Percentiles rank a stretch among this genome's conserved stretches.
phyloP scores from a whole-genome alignment of 2,888 invertebrate species.

The Heliconius cydno region DNA sequence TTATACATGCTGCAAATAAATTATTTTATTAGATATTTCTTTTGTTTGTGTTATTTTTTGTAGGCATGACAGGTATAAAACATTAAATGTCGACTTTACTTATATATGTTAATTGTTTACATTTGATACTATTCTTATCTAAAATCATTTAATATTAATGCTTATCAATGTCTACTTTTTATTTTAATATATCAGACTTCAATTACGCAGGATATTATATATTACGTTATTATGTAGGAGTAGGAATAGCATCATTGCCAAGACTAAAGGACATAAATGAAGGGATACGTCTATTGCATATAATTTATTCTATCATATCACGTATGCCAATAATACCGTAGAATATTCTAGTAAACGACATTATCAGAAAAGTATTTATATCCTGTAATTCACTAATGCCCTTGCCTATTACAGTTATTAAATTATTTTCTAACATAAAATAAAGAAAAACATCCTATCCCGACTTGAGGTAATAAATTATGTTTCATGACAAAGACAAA shows the following conservation, averaged over 20 bases:
- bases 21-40: background rate
- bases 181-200: background rate
- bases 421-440: background rate
- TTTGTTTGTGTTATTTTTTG: background rate
- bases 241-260: too few species aligned
- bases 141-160: background rate
- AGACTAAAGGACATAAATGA: too few species aligned
- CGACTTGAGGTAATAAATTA: too few species aligned
- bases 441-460: background rate
- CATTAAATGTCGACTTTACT: background rate
- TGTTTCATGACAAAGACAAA: too few species aligned
- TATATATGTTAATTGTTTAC: background rate
- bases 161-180: background rate
- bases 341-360: background rate
- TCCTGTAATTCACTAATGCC: background rate
- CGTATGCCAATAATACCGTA: background rate
- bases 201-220: background rate
- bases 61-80: conserved; percentile 13
- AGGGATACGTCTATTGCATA: background rate
- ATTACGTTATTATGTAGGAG: too few species aligned
- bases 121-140: background rate
- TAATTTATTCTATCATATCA: background rate
- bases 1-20: background rate
- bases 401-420: background rate
- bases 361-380: background rate